Base-by-base conservation (phyloP, 2,888 invertebrate species). In the Platerodrilus igneus region DNA sequence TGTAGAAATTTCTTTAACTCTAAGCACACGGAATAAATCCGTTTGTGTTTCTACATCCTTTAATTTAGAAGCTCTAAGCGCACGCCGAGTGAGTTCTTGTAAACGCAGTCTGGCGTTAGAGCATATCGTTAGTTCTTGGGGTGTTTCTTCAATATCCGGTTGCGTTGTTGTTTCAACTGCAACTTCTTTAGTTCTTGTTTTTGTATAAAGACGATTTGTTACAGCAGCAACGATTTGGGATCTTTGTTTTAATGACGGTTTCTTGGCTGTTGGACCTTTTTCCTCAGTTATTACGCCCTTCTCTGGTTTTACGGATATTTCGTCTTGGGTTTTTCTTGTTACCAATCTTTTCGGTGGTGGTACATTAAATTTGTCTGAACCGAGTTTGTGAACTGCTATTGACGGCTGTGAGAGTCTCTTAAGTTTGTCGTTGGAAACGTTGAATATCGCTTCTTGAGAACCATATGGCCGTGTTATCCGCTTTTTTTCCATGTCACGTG, bases 161-260 rank as follows among this genome's bases (percentile, higher is more conserved):
- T 48, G 38, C 16, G 63, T 62, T 9, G 58, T 56, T 3, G 66
- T 67, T 37, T 64, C 65, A 2, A 66, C 66, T 0, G 56, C 50
- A 3, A 50, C 55, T 59, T 67, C 68, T 68, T 74, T 66, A 69
- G 75, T 69, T 67, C 77, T 67, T 60, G 73, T 63, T 72, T 77
- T 79, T 1, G 77, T 73, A 57, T 82, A 83, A 8, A 83, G 64
- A 51, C 83, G 69, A 51, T 78, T 76, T 2, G 83, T 83, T 2
- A 83, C 83, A 0, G 81, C 81, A 3, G 82, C 81, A 2, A 83
- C 80, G 32, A 83, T 81, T 63, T 81, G 79, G 11, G 81, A 77
- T 55, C 81, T 68, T 2, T 64, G 63, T 58, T 78, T 77, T 23
- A 70, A 55, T 1, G 56, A 47, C 15, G 60, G 53, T 27, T 22